A percentile compares a stretch with the other conserved stretches of the same genome.
Conservation (phyloP, 2,797 vertebrate species). For the Mus minutoides region DNA sequence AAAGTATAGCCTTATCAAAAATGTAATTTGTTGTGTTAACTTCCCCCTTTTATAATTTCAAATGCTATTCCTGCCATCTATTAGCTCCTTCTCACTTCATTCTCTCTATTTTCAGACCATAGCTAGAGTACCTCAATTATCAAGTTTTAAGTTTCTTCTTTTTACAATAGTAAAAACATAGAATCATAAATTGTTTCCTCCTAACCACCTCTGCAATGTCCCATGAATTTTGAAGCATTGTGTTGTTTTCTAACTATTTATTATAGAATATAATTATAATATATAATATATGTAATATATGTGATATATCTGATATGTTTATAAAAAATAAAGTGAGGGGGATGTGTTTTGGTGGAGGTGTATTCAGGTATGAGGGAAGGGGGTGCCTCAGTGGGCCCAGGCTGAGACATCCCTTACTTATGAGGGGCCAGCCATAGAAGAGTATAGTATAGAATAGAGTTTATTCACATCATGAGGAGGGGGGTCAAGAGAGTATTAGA, state of each 20-base stretch:
- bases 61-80: background rate
- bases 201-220: background rate
- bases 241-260: background rate
- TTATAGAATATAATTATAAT: background rate
- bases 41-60: background rate
- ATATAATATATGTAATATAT: background rate
- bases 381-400: too few relatives aligned
- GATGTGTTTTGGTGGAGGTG: too few relatives aligned
- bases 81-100: background rate
- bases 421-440: too few relatives aligned
- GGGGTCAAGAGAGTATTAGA: too few relatives aligned
- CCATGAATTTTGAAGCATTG: background rate
- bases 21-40: background rate
- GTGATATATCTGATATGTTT: background rate
- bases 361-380: too few relatives aligned
- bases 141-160: constrained; percentile 25
- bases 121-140: background rate
- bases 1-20: background rate
- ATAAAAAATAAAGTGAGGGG: too few relatives aligned
- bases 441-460: too few relatives aligned
- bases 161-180: constrained; percentile 6
- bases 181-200: background rate
- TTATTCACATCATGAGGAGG: too few relatives aligned
- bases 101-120: background rate
- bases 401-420: too few relatives aligned